These are phyloP conservation scores for Ramazzottius varieornatus DNA, from an alignment of 2,888 invertebrate genomes.

Conservation along the genomic window DNA sequence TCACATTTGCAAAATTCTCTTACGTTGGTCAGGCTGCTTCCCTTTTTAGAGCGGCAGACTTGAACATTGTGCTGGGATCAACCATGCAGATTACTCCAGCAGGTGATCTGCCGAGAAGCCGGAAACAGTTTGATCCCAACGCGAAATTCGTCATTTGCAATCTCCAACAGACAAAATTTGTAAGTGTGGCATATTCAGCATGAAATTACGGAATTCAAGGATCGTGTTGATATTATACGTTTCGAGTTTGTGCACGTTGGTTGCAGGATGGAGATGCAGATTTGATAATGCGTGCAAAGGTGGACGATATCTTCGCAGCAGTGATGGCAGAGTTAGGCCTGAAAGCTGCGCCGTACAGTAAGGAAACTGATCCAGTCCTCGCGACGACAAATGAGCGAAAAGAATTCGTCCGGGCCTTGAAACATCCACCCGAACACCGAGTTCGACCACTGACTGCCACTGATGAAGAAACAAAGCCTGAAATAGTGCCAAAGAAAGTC, in stretches of 20 bases:
- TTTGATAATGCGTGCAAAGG: background rate
- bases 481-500: too few relatives aligned
- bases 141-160: background rate
- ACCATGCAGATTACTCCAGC: background rate
- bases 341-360: background rate
- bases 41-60: background rate
- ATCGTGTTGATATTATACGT: too few relatives aligned
- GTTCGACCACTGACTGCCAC: too few relatives aligned
- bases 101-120: background rate
- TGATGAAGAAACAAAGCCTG: too few relatives aligned
- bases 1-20: background rate
- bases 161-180: background rate
- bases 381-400: background rate
- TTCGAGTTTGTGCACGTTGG: too few relatives aligned
- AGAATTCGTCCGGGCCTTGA: too few relatives aligned
- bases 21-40: background rate
- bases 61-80: background rate
- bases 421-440: too few relatives aligned
- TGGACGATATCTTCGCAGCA: background rate
- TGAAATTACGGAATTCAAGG: too few relatives aligned
- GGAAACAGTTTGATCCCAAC: background rate
- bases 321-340: background rate
- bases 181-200: too few relatives aligned
- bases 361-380: background rate
- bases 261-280: background rate